Evolutionary conservation across 2,113 vertebrate species (phyloP).

Genomic region (Aviceda subcristata): DNA sequence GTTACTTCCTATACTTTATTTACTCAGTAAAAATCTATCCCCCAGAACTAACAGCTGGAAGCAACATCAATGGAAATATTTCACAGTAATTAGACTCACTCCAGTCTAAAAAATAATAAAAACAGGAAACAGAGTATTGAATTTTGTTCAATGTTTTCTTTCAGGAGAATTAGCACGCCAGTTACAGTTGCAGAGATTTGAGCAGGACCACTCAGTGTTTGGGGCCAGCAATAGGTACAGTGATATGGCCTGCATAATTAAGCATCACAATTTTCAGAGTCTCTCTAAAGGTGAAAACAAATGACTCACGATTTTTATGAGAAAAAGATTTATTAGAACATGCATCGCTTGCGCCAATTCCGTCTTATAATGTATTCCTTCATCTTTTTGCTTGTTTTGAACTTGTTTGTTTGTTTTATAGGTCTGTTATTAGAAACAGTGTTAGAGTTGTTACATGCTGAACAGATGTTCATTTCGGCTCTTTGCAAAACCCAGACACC

Average conservation of each 20-base stretch:
- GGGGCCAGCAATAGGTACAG: not conserved
- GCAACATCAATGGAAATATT: not conserved
- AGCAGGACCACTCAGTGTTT: not conserved
- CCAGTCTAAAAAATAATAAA: not conserved
- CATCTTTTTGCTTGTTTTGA: not conserved
- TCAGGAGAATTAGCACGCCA: not conserved
- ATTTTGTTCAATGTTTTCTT: not conserved
- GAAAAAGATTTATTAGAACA: not conserved
- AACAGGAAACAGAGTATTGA: not conserved
- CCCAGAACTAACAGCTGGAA: conserved; percentile 3
- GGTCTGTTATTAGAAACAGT: not conserved
- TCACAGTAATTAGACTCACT: not conserved
- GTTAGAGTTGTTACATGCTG: not conserved
- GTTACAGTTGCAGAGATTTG: not conserved
- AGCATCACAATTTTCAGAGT: not conserved
- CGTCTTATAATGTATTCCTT: not conserved
- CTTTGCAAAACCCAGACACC: not conserved
- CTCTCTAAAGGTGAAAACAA: not conserved
- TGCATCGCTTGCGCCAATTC: accelerated
- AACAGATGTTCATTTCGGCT: not conserved
- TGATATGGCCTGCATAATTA: not conserved
- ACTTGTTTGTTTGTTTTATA: not conserved
- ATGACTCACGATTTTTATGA: not conserved
- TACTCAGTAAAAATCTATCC: conserved; percentile 2
- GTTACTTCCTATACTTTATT: conserved; percentile 28